phyloP scores from a whole-genome alignment of 2,888 invertebrate species.

The Tetropium fuscum region DNA sequence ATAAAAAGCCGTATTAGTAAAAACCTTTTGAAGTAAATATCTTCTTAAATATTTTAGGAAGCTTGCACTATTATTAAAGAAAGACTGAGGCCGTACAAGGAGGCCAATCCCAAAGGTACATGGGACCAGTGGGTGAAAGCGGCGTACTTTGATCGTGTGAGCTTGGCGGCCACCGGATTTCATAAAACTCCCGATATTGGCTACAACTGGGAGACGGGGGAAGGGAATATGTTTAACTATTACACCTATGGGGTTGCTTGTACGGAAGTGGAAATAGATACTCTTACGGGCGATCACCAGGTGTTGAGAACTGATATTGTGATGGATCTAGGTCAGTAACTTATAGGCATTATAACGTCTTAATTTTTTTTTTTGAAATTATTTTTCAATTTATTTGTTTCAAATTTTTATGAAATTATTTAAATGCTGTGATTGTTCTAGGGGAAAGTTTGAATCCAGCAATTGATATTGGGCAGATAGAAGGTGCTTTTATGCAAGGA shows the following conservation, averaged over 20 bases:
- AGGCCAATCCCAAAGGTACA: constrained; percentile 78
- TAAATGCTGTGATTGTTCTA: too few relatives aligned
- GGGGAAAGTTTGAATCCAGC: constrained; percentile 95
- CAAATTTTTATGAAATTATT: too few relatives aligned
- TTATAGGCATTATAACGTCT: background rate
- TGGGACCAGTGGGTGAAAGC: constrained; percentile 88
- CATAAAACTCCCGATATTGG: constrained; percentile 82
- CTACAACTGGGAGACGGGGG: constrained; percentile 77
- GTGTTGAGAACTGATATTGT: constrained; percentile 92
- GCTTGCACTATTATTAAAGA: constrained; percentile 83
- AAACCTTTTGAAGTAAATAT: too few relatives aligned
- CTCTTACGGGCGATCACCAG: constrained; percentile 93
- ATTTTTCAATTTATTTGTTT: too few relatives aligned
- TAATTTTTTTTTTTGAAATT: background rate
- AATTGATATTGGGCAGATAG: constrained; percentile 96
- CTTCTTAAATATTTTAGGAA: too few relatives aligned
- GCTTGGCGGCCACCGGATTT: constrained; percentile 87
- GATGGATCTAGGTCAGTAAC: constrained; percentile 83
- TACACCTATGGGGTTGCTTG: constrained; percentile 89
- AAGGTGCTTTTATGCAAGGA: constrained; percentile 95
- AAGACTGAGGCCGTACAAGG: constrained; percentile 80
- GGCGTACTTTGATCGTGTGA: constrained; percentile 83
- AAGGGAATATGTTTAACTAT: constrained; percentile 84
- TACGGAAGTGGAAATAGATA: constrained; percentile 93
- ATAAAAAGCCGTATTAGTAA: too few relatives aligned